Evolutionary conservation across 2,888 invertebrate species (phyloP).

Genomic region (Mimumesa dahlbomi): DNA sequence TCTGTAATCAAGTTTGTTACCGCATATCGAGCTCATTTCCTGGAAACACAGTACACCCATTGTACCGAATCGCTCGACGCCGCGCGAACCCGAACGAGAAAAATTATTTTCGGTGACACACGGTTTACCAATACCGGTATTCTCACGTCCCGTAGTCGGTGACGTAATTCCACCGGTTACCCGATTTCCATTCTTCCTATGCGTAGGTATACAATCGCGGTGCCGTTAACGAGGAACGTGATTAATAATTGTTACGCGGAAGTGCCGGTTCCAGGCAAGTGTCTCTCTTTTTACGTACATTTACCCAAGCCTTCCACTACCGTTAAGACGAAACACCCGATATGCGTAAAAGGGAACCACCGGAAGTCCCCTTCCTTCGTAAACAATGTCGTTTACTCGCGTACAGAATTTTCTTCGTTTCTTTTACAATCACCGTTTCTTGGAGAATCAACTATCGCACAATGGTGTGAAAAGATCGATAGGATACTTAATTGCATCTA

Average conservation of each 20-base stretch:
- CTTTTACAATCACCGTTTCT: too few relatives aligned
- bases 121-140: too few relatives aligned
- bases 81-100: too few relatives aligned
- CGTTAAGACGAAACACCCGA: slow-evolving; percentile 28
- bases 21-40: slow-evolving; percentile 16
- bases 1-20: not conserved
- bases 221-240: slow-evolving; percentile 52
- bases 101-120: too few relatives aligned
- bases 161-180: slow-evolving; percentile 40
- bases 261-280: slow-evolving; percentile 27
- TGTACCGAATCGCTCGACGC: slow-evolving; percentile 8
- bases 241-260: slow-evolving; percentile 57
- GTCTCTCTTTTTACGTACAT: slow-evolving; percentile 21
- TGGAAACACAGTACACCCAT: slow-evolving; percentile 20
- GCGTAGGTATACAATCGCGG: slow-evolving; percentile 36
- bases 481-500: too few relatives aligned
- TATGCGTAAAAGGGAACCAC: slow-evolving; percentile 12
- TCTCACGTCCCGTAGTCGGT: slow-evolving; percentile 18
- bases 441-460: too few relatives aligned
- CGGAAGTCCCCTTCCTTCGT: slow-evolving; percentile 43
- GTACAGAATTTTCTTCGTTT: too few relatives aligned
- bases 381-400: slow-evolving; percentile 2
- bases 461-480: too few relatives aligned
- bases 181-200: slow-evolving; percentile 46
- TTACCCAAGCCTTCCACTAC: slow-evolving; percentile 8